Conservation (phyloP, 2,888 invertebrate species). For the Xestia rhomboidea region DNA sequence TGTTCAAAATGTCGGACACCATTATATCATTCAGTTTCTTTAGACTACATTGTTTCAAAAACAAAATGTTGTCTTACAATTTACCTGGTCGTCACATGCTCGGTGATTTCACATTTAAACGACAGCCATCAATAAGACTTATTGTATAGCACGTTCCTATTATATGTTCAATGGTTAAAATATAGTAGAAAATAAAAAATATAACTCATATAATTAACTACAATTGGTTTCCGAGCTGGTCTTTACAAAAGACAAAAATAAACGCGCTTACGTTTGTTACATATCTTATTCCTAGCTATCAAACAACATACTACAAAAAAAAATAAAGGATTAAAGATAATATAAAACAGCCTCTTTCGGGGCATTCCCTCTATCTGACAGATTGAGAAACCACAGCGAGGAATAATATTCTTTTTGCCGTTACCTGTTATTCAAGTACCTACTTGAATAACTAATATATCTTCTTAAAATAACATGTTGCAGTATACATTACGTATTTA, state of each 20-base stretch:
- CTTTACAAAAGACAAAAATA: slow-evolving; percentile 20
- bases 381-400: background rate
- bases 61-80: slow-evolving; percentile 42
- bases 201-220: background rate
- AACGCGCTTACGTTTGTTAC: background rate
- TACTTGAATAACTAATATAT: background rate
- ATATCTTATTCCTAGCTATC: no score
- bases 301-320: background rate
- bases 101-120: slow-evolving; percentile 23
- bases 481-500: background rate
- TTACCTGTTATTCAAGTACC: background rate
- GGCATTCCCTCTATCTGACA: background rate
- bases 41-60: slow-evolving; percentile 41
- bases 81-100: slow-evolving; percentile 32
- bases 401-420: background rate
- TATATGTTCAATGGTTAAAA: slow-evolving; percentile 37
- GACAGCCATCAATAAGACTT: slow-evolving; percentile 24
- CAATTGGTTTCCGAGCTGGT: background rate
- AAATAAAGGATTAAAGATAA: background rate
- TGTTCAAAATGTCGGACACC: slow-evolving; percentile 1
- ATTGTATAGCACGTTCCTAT: slow-evolving; percentile 39
- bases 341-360: background rate
- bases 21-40: slow-evolving; percentile 34
- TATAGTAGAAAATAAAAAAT: slow-evolving; percentile 12
- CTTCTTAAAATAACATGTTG: slow-evolving; percentile 7